Evolutionary conservation across 2,113 vertebrate genomes (phyloP).

Genomic region (Arizona elegans): DNA sequence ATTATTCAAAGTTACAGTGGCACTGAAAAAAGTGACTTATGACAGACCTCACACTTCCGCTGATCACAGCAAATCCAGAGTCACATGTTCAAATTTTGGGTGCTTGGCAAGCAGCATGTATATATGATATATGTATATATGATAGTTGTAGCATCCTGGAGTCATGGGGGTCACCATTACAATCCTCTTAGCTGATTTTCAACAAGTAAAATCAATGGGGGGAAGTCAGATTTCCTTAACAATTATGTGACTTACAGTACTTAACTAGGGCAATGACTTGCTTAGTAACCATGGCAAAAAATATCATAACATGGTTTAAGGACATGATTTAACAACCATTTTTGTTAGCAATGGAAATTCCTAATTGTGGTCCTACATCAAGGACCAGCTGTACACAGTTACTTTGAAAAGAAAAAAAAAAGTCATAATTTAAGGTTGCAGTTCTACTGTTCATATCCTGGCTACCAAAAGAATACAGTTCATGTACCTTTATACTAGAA

Average conservation of each 20-base stretch:
- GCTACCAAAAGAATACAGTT: background rate
- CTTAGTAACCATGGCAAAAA: background rate
- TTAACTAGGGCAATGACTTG: background rate
- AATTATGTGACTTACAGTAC: background rate
- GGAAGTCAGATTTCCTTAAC: background rate
- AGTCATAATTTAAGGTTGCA: background rate
- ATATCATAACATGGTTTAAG: background rate
- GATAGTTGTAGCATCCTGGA: background rate
- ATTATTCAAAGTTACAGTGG: background rate
- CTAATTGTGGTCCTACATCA: background rate
- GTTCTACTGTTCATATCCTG: background rate
- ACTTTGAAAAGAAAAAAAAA: background rate
- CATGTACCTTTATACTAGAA: background rate
- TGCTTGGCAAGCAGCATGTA: background rate
- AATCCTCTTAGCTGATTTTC: background rate
- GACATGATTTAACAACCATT: background rate
- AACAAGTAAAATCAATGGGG: background rate
- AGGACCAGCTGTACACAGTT: background rate
- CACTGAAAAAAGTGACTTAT: background rate
- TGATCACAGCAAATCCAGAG: background rate
- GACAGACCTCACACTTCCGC: background rate
- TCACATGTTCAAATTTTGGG: background rate
- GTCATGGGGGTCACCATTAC: background rate
- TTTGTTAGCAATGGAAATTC: background rate
- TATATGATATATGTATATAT: background rate